Base-by-base conservation (phyloP, 2,888 invertebrate genomes). In the Reticulitermes lucifugus region DNA sequence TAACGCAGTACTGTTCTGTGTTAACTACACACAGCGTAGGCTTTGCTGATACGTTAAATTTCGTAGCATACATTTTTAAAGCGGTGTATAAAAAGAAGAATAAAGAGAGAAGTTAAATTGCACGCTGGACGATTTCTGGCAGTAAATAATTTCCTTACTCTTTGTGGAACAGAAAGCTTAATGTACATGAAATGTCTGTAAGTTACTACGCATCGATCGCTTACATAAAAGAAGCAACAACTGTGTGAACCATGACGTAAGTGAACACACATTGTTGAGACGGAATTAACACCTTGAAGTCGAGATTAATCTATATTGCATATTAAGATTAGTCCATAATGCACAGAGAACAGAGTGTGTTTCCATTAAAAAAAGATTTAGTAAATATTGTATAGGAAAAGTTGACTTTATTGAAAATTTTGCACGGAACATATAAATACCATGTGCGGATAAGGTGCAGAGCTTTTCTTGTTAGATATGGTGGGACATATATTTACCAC, bases 11-110 rank as follows among this genome's bases (percentile, higher is more conserved):
- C n/a, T n/a, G 14, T 14, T 65, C 65, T 65, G 65, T n/a, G 35
- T 35, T 35, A 35, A 35, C 35, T 4, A 79, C n/a, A 51, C 79
- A 79, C 79, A 25, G n/a, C 79, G 79, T 79, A 79, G 51, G 25
- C 14, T 79, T 79, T 55, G 55, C 79, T 79, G n/a, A 79, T 79
- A 55, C 79, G 25, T 79, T 25, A 43, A n/a, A 79, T 25, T 29
- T 51, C 79, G 25, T 25, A n/a, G 79, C 79, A 79, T 25, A 51
- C 79, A 55, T 51, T 51, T 55, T 51, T 79, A 25, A 79, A 65
- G 5, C 51, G 51, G 51, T 51, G 43, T 77, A 46, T 25, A 55
- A 29, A 79, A 46, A 79, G 51, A 51, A 79, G 3, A 51, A 79
- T 14, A 46, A 51, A 46, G 51, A 79, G 29, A 65, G 3, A 51